phyloP scores from a whole-genome alignment of 2,113 vertebrate species.

The Labeo catla region DNA sequence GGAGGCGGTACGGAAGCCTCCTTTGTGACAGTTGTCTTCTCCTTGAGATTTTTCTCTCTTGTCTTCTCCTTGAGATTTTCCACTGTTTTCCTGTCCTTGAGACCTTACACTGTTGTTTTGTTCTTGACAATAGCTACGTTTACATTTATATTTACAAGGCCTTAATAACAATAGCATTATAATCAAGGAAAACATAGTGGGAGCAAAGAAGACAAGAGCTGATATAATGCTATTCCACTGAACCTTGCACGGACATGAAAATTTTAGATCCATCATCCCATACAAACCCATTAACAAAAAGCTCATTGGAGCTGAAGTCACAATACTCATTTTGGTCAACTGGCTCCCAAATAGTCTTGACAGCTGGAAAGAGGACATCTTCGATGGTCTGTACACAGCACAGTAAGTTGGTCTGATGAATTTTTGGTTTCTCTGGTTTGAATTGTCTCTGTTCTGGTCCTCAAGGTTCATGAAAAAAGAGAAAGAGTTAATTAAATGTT shows the following conservation, averaged over 20 bases:
- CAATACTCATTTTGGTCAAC: background rate
- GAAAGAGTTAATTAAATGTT: no score
- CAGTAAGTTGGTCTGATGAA: background rate
- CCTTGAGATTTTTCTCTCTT: no score
- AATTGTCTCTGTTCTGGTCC: no score
- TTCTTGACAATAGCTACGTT: no score
- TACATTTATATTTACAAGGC: background rate
- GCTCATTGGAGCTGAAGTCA: background rate
- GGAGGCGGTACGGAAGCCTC: no score
- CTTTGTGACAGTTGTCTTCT: no score
- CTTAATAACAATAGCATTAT: background rate
- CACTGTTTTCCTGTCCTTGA: no score
- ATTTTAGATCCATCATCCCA: background rate
- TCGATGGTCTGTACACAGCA: background rate
- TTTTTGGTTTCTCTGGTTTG: background rate
- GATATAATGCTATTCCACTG: accelerated
- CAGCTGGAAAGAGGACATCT: background rate
- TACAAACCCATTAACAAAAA: background rate
- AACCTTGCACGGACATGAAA: background rate
- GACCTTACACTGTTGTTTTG: no score
- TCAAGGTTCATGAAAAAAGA: background rate
- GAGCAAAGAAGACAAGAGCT: background rate
- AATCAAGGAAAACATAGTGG: background rate
- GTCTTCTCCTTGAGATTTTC: no score
- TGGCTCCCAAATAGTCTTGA: background rate